These are phyloP conservation scores for Anser cygnoides DNA, from an alignment of 2,113 vertebrate genomes.

Conservation along the genomic window DNA sequence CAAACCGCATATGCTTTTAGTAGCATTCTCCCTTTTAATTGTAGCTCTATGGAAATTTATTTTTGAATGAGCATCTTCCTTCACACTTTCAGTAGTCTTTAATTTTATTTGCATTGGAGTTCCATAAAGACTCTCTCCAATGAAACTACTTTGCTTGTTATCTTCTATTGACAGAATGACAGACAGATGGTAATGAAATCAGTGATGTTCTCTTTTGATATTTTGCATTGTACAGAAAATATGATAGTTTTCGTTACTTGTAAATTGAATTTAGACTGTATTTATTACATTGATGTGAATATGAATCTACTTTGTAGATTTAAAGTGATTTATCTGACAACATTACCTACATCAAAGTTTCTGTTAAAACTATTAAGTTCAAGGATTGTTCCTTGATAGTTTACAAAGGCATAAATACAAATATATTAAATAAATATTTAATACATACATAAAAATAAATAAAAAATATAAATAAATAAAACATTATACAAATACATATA, in stretches of 20 bases:
- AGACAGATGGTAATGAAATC: neutral
- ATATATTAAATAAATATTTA: neutral
- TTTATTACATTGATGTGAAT: neutral
- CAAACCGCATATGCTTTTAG: neutral
- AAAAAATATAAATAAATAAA: neutral
- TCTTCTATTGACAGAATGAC: neutral
- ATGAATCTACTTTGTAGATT: neutral
- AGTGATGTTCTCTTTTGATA: neutral
- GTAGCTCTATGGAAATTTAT: neutral
- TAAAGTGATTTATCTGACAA: neutral
- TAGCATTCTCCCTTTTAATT: neutral
- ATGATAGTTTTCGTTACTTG: neutral
- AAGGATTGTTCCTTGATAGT: neutral
- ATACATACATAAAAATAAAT: neutral
- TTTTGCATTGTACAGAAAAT: neutral
- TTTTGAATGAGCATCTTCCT: neutral
- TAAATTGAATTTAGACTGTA: neutral
- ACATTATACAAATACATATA: neutral
- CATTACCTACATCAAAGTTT: neutral
- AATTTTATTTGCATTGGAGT: neutral
- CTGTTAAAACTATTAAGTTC: neutral
- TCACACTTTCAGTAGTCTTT: neutral
- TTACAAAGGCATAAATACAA: neutral
- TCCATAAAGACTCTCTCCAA: neutral
- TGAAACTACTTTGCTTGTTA: neutral